phyloP scores from a whole-genome alignment of 2,888 invertebrate species.

The Xestia rhomboidea region DNA sequence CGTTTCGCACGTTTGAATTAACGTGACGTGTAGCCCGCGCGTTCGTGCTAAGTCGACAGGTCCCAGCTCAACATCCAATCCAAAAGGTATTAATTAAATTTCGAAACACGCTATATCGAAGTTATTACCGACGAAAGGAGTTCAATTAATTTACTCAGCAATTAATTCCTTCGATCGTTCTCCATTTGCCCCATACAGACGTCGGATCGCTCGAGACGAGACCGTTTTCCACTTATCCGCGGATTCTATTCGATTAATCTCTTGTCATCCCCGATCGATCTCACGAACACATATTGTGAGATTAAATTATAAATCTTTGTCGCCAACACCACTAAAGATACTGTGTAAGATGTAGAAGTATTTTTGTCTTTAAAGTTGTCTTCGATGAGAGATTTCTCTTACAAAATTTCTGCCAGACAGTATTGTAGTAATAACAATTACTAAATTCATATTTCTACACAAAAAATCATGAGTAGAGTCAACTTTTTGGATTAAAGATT shows the following conservation, averaged over 20 bases:
- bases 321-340: constrained; percentile 15
- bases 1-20: not conserved
- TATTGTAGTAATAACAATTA: not conserved
- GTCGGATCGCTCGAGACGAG: constrained; percentile 10
- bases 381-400: not conserved
- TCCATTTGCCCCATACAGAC: not conserved
- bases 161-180: constrained; percentile 19
- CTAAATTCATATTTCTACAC: not conserved
- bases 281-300: constrained; percentile 32
- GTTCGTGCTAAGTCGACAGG: not conserved
- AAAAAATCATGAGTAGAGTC: not conserved
- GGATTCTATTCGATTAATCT: constrained; percentile 35
- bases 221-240: constrained; percentile 21
- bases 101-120: not conserved
- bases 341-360: not conserved
- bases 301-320: constrained; percentile 45
- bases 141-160: constrained; percentile 31
- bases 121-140: constrained; percentile 11
- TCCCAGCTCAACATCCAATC: constrained; percentile 1
- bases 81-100: not conserved
- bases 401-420: not conserved
- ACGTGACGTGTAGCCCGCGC: not conserved
- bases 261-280: constrained; percentile 35
- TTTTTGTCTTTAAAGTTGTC: not conserved
- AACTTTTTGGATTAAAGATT: too few species aligned